These are phyloP conservation scores for Callyntrura sp. DNA, from an alignment of 2,888 invertebrate genomes.

Conservation along the genomic window DNA sequence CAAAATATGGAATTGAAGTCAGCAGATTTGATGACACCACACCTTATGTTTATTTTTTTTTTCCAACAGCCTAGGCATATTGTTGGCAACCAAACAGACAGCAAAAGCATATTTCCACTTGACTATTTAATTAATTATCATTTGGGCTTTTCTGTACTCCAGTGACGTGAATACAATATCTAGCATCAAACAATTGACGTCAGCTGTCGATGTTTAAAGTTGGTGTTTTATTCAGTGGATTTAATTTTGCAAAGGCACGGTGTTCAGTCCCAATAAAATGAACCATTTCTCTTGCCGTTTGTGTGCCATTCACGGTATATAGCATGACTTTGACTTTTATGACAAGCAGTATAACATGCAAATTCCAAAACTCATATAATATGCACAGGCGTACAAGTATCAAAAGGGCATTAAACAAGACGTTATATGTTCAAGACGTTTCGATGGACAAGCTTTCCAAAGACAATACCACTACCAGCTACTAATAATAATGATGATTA, in stretches of 20 bases:
- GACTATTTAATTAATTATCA: not conserved
- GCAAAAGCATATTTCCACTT: too few relatives aligned
- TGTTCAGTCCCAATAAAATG: not conserved
- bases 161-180: not conserved
- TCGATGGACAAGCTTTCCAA: not conserved
- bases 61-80: too few relatives aligned
- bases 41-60: too few relatives aligned
- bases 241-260: not conserved
- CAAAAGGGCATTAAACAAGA: not conserved
- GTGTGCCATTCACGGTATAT: not conserved
- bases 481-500: conserved; percentile 4
- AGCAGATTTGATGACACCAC: too few relatives aligned
- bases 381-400: not conserved
- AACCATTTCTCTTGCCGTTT: not conserved
- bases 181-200: conserved; percentile 22
- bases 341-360: not conserved
- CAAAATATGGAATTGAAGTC: too few relatives aligned
- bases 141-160: not conserved
- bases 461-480: too few relatives aligned
- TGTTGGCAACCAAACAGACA: too few relatives aligned
- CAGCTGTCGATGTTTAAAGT: conserved; percentile 3
- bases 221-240: conserved; percentile 9
- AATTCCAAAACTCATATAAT: not conserved
- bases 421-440: not conserved
- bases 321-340: not conserved